phyloP scores from a whole-genome alignment of 2,888 invertebrate species.

The Boloria euphrosyne region DNA sequence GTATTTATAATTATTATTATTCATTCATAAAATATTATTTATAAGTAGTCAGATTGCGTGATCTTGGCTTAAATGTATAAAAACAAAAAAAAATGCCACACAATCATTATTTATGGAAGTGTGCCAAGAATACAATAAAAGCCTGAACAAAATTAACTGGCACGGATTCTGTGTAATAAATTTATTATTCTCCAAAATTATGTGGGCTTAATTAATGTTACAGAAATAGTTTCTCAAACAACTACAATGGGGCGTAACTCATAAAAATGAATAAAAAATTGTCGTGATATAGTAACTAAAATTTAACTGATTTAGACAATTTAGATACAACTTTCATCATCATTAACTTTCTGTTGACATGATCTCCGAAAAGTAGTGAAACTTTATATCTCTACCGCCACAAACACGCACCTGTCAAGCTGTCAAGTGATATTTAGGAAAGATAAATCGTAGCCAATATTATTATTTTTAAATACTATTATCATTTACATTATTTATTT shows the following conservation, averaged over 20 bases:
- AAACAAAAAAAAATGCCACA: constrained; percentile 50
- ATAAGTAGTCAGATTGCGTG: constrained; percentile 41
- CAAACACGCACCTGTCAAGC: constrained; percentile 30
- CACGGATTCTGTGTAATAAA: constrained; percentile 54
- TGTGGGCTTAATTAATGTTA: constrained; percentile 60
- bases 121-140: constrained; percentile 62
- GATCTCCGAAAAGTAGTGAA: constrained; percentile 30
- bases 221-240: constrained; percentile 53
- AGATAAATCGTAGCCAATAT: constrained; percentile 8
- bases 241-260: constrained; percentile 54
- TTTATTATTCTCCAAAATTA: constrained; percentile 57
- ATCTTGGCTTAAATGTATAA: constrained; percentile 39
- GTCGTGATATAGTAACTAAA: constrained; percentile 3
- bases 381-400: constrained; percentile 34
- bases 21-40: constrained; percentile 21
- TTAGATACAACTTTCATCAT: constrained; percentile 15
- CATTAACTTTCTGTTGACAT: constrained; percentile 28
- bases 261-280: constrained; percentile 39
- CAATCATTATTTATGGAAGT: constrained; percentile 58
- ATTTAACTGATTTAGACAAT: neutral
- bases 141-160: constrained; percentile 60
- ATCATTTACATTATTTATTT: neutral
- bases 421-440: constrained; percentile 26
- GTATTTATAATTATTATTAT: too few species aligned
- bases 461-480: neutral